These are phyloP conservation scores for Gastracanthus pulcherrimus DNA, from an alignment of 2,888 invertebrate genomes.

Conservation along the genomic window DNA sequence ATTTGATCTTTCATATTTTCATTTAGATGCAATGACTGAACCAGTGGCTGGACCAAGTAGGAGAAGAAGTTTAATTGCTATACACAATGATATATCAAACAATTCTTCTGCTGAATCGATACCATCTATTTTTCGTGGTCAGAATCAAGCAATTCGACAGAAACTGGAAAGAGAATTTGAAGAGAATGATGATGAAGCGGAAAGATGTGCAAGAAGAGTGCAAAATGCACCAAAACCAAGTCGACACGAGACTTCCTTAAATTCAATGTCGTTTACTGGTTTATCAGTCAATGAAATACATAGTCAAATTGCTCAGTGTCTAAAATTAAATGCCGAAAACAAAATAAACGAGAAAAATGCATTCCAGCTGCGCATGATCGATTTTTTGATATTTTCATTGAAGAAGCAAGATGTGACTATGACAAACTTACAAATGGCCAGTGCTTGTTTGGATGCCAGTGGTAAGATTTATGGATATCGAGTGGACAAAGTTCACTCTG, in stretches of 20 bases:
- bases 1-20: no score
- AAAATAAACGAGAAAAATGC: slow-evolving; percentile 95
- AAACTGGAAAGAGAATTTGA: no score
- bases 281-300: slow-evolving; percentile 47
- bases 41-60: no score
- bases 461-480: slow-evolving; percentile 92
- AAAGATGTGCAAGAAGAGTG: slow-evolving; percentile 62
- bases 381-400: slow-evolving; percentile 89
- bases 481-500: slow-evolving; percentile 91
- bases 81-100: no score
- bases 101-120: no score
- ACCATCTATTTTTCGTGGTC: no score
- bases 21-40: no score
- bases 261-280: not conserved
- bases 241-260: slow-evolving; percentile 24
- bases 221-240: slow-evolving; percentile 60
- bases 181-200: slow-evolving; percentile 70
- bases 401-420: slow-evolving; percentile 84
- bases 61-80: no score
- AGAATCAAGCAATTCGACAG: no score
- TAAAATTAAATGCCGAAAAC: slow-evolving; percentile 69
- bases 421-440: slow-evolving; percentile 88
- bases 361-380: slow-evolving; percentile 91
- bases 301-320: slow-evolving; percentile 67
- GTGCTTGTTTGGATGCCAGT: slow-evolving; percentile 92